These are phyloP conservation scores for Archivesica marissinica DNA, from an alignment of 1,140 invertebrate genomes.

Conservation along the genomic window DNA sequence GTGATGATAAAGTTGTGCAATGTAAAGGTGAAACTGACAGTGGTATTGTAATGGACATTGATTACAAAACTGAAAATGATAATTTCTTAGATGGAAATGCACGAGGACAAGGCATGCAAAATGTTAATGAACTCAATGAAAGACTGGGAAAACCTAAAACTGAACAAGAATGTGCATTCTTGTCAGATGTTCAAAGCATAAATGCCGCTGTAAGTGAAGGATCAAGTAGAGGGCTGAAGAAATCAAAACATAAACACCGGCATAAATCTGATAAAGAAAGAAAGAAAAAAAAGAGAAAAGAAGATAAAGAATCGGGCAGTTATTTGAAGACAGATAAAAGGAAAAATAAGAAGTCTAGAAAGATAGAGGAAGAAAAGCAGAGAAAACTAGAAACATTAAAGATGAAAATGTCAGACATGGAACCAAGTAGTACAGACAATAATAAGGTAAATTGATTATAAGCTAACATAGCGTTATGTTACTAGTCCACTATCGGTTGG, in stretches of 20 bases:
- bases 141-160: background rate
- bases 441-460: slow-evolving; percentile 1
- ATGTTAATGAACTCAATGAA: background rate
- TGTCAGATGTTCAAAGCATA: slow-evolving; percentile 14
- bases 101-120: background rate
- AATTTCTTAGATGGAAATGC: background rate
- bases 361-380: background rate
- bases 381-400: background rate
- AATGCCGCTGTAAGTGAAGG: slow-evolving; percentile 23
- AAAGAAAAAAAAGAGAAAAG: slow-evolving; percentile 39
- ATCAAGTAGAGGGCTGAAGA: slow-evolving; percentile 28
- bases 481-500: too few relatives aligned
- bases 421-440: background rate
- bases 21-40: slow-evolving; percentile 1
- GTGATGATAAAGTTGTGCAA: background rate
- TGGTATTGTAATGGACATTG: too few relatives aligned
- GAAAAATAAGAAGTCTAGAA: slow-evolving; percentile 33
- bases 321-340: slow-evolving; percentile 6
- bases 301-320: background rate
- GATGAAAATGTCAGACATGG: background rate
- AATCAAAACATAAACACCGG: slow-evolving; percentile 37
- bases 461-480: too few relatives aligned
- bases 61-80: too few relatives aligned
- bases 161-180: background rate
- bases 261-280: slow-evolving; percentile 6